phyloP scores from a whole-genome alignment of 2,888 invertebrate genomes.

The Epistrophe eligans region DNA sequence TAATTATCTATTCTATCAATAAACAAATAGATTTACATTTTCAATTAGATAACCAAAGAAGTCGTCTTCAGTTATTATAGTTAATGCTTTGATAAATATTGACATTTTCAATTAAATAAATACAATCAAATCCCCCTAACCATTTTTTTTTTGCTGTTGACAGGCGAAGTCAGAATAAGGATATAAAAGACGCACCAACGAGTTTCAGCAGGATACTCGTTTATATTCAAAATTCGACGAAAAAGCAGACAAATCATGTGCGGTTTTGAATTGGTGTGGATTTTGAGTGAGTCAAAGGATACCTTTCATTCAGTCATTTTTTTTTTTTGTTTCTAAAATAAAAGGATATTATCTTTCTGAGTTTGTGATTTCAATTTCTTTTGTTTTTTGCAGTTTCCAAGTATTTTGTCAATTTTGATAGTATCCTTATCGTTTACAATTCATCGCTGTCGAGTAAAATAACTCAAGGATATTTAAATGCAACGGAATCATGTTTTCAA shows the following conservation, averaged over 20 bases:
- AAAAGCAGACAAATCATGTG: slow-evolving; percentile 27
- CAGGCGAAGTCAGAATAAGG: slow-evolving; percentile 29
- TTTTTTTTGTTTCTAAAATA: background rate
- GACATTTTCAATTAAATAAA: slow-evolving; percentile 65
- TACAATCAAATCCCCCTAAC: slow-evolving; percentile 42
- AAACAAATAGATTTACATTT: slow-evolving; percentile 67
- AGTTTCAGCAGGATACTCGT: background rate
- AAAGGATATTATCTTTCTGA: background rate
- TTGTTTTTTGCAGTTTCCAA: slow-evolving; percentile 77
- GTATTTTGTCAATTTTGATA: slow-evolving; percentile 79
- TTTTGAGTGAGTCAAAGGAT: slow-evolving; percentile 56
- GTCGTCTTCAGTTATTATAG: slow-evolving; percentile 49
- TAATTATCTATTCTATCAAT: background rate
- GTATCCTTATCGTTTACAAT: slow-evolving; percentile 80
- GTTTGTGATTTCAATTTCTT: background rate
- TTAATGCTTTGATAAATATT: slow-evolving; percentile 59
- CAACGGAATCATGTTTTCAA: slow-evolving; percentile 77
- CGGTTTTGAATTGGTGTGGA: slow-evolving; percentile 43
- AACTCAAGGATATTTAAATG: slow-evolving; percentile 78
- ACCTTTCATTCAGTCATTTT: background rate
- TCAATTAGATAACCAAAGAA: slow-evolving; percentile 54
- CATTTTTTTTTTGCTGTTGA: slow-evolving; percentile 25
- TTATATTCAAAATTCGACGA: background rate
- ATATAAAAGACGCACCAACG: slow-evolving; percentile 42
- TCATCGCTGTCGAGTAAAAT: slow-evolving; percentile 59